A percentile compares a stretch with the other conserved stretches of the same genome.
Conservation (phyloP, 2,888 invertebrate genomes). For the Drosophila aldrichi region DNA sequence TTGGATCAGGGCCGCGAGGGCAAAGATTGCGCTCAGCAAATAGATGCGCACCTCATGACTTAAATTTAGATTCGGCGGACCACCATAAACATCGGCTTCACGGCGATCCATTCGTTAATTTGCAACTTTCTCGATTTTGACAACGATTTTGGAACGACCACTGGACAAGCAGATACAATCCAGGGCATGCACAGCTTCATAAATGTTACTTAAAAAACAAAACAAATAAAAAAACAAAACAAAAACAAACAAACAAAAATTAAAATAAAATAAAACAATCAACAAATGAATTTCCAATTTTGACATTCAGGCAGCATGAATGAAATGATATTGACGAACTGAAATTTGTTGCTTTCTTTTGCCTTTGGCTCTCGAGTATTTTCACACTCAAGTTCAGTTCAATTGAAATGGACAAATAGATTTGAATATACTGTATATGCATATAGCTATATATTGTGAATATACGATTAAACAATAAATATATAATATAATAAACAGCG, state of each 20-base stretch:
- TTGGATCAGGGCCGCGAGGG: conserved; percentile 38
- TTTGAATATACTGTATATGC: too few relatives aligned
- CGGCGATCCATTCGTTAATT: conserved; percentile 23
- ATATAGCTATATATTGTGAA: too few relatives aligned
- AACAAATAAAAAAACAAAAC: neutral
- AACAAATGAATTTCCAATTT: neutral
- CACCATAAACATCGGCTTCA: conserved; percentile 39
- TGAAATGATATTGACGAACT: conserved; percentile 1
- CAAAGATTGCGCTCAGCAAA: conserved; percentile 26
- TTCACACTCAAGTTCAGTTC: neutral
- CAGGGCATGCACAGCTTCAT: neutral
- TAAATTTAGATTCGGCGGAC: conserved; percentile 18
- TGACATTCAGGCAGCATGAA: neutral
- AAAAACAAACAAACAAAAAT: neutral
- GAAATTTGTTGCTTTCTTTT: neutral
- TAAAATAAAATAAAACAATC: neutral
- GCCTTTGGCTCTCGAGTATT: neutral
- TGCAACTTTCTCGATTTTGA: conserved; percentile 8
- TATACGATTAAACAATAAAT: too few relatives aligned
- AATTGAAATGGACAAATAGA: too few relatives aligned
- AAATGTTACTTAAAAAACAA: neutral
- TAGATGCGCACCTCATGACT: conserved; percentile 53
- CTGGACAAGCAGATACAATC: neutral
- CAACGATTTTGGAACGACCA: conserved; percentile 10
- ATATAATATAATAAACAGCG: too few relatives aligned